Conservation (phyloP, 2,113 vertebrate species). For the Protobothrops flavoviridis region DNA sequence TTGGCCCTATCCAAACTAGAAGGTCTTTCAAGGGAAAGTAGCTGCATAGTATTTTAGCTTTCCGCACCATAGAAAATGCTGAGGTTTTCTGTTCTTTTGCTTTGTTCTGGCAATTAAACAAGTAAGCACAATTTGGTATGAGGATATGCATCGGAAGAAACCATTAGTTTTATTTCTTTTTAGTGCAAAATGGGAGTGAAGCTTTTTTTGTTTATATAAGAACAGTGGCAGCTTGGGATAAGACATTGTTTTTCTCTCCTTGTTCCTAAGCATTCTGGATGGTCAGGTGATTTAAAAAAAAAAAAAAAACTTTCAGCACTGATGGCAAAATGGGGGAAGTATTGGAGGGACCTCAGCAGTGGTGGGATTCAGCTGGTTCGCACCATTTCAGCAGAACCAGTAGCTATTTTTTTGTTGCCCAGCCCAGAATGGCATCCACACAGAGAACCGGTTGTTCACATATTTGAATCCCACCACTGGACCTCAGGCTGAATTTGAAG, state of each 20-base stretch:
- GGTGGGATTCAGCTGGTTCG: too few species aligned
- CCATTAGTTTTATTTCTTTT: not conserved
- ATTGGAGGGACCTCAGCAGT: not conserved
- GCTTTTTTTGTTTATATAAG: not conserved
- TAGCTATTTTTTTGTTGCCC: too few species aligned
- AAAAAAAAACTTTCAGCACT: not conserved
- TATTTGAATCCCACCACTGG: too few species aligned
- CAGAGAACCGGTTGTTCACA: too few species aligned
- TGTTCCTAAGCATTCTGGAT: not conserved
- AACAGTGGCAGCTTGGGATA: not conserved
- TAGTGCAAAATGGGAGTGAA: not conserved
- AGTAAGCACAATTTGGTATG: not conserved
- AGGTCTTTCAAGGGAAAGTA: not conserved
- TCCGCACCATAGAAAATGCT: not conserved
- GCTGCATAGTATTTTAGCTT: not conserved
- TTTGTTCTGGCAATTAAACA: not conserved
- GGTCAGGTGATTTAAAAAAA: not conserved
- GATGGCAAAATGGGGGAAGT: not conserved
- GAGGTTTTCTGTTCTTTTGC: not conserved
- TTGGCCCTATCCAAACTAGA: not conserved
- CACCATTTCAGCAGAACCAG: too few species aligned
- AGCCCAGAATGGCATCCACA: too few species aligned
- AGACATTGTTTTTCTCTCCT: not conserved
- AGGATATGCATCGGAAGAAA: not conserved
- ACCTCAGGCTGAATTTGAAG: not conserved